Conservation (phyloP, 1,140 invertebrate genomes). For the Ectropis grisescens region DNA sequence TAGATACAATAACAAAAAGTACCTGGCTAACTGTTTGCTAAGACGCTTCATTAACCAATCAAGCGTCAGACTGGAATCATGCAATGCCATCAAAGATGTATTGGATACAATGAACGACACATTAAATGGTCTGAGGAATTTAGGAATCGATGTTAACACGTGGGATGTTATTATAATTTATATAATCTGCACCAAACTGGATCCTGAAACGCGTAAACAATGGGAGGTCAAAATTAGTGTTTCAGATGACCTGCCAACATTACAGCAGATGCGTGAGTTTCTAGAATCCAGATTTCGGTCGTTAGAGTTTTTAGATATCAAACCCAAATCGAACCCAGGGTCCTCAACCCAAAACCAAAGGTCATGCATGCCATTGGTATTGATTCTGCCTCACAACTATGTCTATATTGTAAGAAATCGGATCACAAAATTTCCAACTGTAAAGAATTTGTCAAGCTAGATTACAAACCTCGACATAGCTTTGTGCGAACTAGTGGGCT, state of each 20-base stretch:
- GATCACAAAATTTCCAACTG: conserved; percentile 1
- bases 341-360: background rate
- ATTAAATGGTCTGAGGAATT: no score
- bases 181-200: conserved; percentile 2
- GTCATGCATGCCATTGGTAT: background rate
- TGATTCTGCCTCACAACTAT: background rate
- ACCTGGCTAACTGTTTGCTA: conserved; percentile 8
- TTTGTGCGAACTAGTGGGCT: background rate
- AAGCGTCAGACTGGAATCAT: conserved; percentile 8
- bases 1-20: conserved; percentile 14
- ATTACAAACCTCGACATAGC: background rate
- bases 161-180: conserved; percentile 7
- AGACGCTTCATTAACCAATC: no score
- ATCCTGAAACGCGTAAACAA: conserved; percentile 3
- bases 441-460: conserved; percentile 1
- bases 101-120: no score
- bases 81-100: conserved; percentile 7
- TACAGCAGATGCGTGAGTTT: background rate
- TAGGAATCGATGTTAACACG: conserved; percentile 1
- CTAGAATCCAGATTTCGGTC: background rate
- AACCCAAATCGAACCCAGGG: background rate
- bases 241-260: background rate
- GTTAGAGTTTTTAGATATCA: background rate
- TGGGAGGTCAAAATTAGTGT: conserved; percentile 15
- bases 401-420: background rate